phyloP scores from a whole-genome alignment of 30 jellyfish, hydroid and myxozoan genomes.

The Rhopilema esculentum region DNA sequence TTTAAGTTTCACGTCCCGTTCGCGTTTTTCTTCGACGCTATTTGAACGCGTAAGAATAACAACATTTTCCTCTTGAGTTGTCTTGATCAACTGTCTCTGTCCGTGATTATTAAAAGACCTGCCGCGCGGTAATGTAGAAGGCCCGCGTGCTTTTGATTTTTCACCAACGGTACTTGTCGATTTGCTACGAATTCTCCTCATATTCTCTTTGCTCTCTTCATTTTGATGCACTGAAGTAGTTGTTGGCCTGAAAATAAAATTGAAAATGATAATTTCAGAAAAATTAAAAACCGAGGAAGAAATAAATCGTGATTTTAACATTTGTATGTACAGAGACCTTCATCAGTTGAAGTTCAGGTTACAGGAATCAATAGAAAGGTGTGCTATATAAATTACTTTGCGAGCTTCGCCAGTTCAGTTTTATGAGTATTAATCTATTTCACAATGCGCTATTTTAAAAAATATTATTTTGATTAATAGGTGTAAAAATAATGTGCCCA shows the following conservation, averaged over 20 bases:
- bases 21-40: constrained; percentile 22
- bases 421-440: no score
- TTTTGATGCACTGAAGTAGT: not conserved
- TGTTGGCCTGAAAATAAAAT: constrained; percentile 8
- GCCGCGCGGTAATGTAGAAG: constrained; percentile 57
- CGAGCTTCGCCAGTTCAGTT: no score
- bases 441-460: no score
- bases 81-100: constrained; percentile 13
- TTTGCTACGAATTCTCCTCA: constrained; percentile 47
- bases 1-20: constrained; percentile 46
- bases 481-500: no score
- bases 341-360: no score
- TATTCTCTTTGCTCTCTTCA: constrained; percentile 10
- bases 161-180: constrained; percentile 48
- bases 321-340: no score
- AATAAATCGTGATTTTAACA: no score
- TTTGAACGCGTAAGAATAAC: constrained; percentile 51
- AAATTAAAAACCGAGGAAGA: no score
- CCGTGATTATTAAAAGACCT: constrained; percentile 41
- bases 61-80: constrained; percentile 37
- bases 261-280: no score
- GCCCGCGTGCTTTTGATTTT: constrained; percentile 29
- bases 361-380: no score
- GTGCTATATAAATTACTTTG: no score
- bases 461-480: no score